phyloP scores from a whole-genome alignment of 1,140 invertebrate genomes.

The Nixonia krombeini region DNA sequence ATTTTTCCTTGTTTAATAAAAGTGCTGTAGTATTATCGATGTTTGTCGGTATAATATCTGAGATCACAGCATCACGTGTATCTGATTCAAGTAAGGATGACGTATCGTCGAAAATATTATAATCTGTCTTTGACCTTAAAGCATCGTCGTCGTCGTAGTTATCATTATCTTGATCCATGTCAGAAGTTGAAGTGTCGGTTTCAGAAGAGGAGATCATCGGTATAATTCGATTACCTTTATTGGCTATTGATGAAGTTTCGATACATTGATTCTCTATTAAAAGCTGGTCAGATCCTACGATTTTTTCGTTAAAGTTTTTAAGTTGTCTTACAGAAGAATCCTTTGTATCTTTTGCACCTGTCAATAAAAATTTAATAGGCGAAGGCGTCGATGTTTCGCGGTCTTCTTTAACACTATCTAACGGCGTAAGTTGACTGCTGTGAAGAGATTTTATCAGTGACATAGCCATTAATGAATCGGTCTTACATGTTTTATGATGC shows the following conservation, averaged over 20 bases:
- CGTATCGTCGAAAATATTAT: conserved; percentile 59
- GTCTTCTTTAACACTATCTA: conserved; percentile 74
- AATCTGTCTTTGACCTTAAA: conserved; percentile 63
- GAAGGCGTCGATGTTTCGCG: conserved; percentile 67
- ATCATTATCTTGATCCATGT: conserved; percentile 36
- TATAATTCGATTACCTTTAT: conserved; percentile 13
- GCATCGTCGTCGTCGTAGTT: conserved; percentile 46
- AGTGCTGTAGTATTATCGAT: too few relatives aligned
- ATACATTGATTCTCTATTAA: neutral
- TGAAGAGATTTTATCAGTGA: conserved; percentile 77
- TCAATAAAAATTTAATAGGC: conserved; percentile 56
- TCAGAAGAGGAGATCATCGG: conserved; percentile 63
- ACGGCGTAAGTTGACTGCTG: conserved; percentile 62
- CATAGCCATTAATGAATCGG: conserved; percentile 76
- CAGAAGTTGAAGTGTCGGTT: conserved; percentile 58
- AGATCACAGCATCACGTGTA: too few relatives aligned
- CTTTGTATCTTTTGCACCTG: conserved; percentile 27
- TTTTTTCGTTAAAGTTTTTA: conserved; percentile 24
- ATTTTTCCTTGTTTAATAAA: too few relatives aligned
- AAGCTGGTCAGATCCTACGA: conserved; percentile 8
- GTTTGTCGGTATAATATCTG: too few relatives aligned
- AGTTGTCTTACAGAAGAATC: conserved; percentile 15
- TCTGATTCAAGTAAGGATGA: conserved; percentile 43
- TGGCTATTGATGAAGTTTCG: too few relatives aligned
- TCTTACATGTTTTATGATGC: conserved; percentile 74